Conservation (phyloP, 1,140 invertebrate species). For the Drosophila biarmipes region DNA sequence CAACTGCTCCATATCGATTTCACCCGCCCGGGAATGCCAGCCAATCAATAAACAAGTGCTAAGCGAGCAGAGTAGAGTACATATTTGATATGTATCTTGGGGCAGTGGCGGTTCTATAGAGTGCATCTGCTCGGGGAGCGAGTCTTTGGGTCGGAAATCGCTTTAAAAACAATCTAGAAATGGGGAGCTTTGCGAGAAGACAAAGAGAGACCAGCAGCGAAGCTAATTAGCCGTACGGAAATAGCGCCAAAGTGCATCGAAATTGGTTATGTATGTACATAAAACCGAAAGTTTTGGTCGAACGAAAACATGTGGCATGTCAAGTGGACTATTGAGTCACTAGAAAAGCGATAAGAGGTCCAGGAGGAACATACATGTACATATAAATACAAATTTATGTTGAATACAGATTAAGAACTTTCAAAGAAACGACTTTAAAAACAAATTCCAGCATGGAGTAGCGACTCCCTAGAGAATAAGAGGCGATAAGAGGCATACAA, state of each 20-base stretch:
- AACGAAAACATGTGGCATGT: slow-evolving; percentile 12
- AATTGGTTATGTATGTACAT: not conserved
- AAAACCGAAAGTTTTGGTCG: not conserved
- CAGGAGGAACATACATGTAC: not conserved
- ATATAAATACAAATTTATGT: not conserved
- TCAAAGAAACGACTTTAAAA: not conserved
- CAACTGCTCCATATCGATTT: slow-evolving; percentile 67
- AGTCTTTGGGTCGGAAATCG: not conserved
- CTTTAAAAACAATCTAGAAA: not conserved
- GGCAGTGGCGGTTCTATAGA: not conserved
- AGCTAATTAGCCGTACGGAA: slow-evolving; percentile 4
- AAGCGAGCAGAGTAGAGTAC: slow-evolving; percentile 36
- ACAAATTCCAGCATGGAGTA: not conserved
- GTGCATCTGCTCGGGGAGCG: not conserved
- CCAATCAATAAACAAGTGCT: slow-evolving; percentile 63
- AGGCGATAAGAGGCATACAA: not conserved
- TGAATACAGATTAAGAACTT: not conserved
- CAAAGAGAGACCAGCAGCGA: not conserved
- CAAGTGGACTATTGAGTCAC: not conserved
- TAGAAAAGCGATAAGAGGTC: not conserved
- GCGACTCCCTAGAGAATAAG: not conserved
- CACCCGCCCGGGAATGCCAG: slow-evolving; percentile 25
- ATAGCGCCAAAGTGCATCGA: not conserved
- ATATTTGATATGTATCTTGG: slow-evolving; percentile 12
- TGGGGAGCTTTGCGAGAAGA: slow-evolving; percentile 4